A percentile compares a stretch with the other conserved stretches of the same genome.
Evolutionary conservation across 2,888 invertebrate genomes (phyloP).

Genomic region (Drosophila recens): DNA sequence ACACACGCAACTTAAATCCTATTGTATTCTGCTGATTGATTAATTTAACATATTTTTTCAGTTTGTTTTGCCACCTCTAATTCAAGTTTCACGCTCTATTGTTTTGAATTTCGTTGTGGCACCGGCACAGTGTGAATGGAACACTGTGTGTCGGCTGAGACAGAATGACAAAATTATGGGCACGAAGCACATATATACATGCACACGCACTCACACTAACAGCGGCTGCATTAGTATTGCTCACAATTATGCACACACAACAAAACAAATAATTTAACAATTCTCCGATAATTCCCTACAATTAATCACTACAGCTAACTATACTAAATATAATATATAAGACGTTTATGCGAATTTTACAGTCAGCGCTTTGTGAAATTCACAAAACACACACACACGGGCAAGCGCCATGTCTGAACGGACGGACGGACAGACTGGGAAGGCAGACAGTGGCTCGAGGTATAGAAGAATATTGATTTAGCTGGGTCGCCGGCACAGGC

Average conservation of each 20-base stretch:
- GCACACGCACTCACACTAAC: conserved; percentile 18
- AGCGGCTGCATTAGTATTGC: conserved; percentile 38
- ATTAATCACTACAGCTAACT: conserved; percentile 48
- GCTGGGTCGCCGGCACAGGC: conserved; percentile 51
- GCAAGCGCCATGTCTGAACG: conserved; percentile 45
- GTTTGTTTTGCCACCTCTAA: conserved; percentile 49
- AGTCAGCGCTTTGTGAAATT: conserved; percentile 8
- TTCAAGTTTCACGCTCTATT: conserved; percentile 54
- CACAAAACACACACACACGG: conserved; percentile 34
- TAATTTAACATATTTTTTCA: conserved; percentile 28
- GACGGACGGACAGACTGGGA: conserved; percentile 23
- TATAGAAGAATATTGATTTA: conserved; percentile 69
- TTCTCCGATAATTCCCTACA: conserved; percentile 31
- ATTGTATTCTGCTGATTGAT: conserved; percentile 33
- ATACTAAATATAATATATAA: conserved; percentile 19
- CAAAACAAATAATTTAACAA: conserved; percentile 60
- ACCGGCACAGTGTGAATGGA: conserved; percentile 42
- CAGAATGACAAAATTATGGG: conserved; percentile 46
- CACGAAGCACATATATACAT: conserved; percentile 33
- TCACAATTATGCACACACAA: conserved; percentile 59
- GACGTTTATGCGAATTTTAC: not conserved
- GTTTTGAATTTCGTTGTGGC: conserved; percentile 52
- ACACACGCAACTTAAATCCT: conserved; percentile 2
- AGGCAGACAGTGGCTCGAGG: conserved; percentile 24
- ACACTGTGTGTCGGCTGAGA: conserved; percentile 42